Evolutionary conservation across 2,113 vertebrate genomes (phyloP).

Genomic region (Cromileptes altivelis): DNA sequence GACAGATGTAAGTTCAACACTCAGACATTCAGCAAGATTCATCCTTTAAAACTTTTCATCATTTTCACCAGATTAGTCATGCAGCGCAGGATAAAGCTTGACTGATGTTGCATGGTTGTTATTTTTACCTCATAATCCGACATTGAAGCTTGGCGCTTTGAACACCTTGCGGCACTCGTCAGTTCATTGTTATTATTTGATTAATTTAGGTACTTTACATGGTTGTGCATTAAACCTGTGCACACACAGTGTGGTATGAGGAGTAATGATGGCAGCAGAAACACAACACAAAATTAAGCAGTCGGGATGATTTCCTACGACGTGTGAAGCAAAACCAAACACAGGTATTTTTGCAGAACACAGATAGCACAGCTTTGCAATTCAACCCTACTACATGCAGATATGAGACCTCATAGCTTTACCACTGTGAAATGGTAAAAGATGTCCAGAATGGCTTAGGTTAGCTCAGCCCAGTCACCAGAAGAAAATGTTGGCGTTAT

Average conservation of each 20-base stretch:
- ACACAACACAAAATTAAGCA: neutral
- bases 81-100: neutral
- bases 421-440: neutral
- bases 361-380: neutral
- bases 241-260: neutral
- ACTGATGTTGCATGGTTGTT: neutral
- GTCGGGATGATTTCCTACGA: neutral
- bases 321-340: neutral
- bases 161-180: neutral
- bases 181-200: neutral
- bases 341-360: neutral
- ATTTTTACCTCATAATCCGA: conserved; percentile 1
- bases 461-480: too few species aligned
- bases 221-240: neutral
- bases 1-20: neutral
- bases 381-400: neutral
- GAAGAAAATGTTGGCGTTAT: too few species aligned
- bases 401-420: neutral
- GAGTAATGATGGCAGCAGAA: too few species aligned
- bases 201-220: neutral
- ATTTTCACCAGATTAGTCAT: neutral
- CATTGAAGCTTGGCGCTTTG: neutral
- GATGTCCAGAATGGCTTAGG: neutral
- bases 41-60: neutral
- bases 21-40: neutral